phyloP scores from a whole-genome alignment of 2,797 vertebrate species.

The Xerus rutilus region DNA sequence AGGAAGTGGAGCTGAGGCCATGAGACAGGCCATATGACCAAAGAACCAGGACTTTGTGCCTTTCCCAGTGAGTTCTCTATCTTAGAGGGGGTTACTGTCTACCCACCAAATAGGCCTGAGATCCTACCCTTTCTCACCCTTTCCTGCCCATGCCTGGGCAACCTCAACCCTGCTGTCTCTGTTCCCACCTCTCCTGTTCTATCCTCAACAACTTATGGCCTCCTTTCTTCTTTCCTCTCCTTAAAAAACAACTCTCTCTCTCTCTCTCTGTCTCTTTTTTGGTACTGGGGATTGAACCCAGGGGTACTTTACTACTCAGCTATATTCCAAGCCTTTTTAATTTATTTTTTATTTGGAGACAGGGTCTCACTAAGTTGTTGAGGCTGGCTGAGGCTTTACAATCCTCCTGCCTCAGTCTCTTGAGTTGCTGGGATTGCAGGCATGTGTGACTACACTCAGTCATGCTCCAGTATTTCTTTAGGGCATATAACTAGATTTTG shows the following conservation, averaged over 20 bases:
- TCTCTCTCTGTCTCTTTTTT: too few species aligned
- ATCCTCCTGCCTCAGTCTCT: too few species aligned
- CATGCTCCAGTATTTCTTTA: neutral
- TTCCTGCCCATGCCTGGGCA: neutral
- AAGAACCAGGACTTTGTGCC: neutral
- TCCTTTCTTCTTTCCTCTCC: neutral
- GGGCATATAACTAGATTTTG: too few species aligned
- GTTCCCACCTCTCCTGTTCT: neutral
- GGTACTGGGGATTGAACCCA: neutral
- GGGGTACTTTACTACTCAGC: too few species aligned
- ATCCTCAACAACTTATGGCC: fast-evolving
- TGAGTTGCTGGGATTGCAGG: too few species aligned
- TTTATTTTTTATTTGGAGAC: too few species aligned
- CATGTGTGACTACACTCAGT: too few species aligned
- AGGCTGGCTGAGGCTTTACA: too few species aligned
- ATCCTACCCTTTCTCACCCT: too few species aligned
- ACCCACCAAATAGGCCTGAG: neutral
- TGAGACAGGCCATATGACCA: neutral
- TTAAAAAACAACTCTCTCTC: neutral
- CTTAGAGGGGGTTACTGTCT: neutral
- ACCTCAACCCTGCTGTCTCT: neutral
- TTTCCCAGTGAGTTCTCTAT: neutral
- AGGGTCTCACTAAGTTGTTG: too few species aligned
- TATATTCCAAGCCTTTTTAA: too few species aligned
- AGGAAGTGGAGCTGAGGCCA: neutral